Base-by-base conservation (phyloP, 2,113 vertebrate genomes). In the Australoheros scitulus region DNA sequence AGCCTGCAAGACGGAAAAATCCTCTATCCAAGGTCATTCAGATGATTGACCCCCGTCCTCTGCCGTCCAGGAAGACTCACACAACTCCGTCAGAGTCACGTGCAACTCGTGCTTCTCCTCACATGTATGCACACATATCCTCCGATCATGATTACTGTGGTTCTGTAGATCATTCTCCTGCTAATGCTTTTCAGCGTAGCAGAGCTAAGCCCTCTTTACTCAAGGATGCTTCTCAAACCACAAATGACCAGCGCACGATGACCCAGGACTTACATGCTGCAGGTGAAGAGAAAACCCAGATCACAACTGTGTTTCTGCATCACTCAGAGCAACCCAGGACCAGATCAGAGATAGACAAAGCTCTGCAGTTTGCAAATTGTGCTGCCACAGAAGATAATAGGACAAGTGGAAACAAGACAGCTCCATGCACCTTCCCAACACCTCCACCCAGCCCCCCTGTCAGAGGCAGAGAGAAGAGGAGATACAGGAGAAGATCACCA, bases 41-140 rank as follows among this genome's bases (percentile, higher is more conserved):
- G 83, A 94, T 95, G 9, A 95, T 95, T 9, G 90, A 95, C 20
- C 95, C 95, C 59, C 97, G 97, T 84, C 96, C 96, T 9, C 92
- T 96, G 0, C 95, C 94, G 0, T 47, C 78, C 11, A 94, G 78
- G 81, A 96, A 83, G 56, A 76, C 68, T 2, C 93, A 88, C 22
- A 3, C 13, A 0, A 82, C 58, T 47, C 34, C 59, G 13, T 43
- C 7, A 15, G 88, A 84, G 34, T 11, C 88, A 5, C 32, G 81
- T 2, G 77, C 76, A 13, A 15, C 76, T 47, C 87, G 75, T 2
- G 24, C 58, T 7, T 55, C 70, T 6, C 0, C 79, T 64, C 75
- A 88, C 43, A 3, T 1, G 5, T 94, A 36, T 17, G 82, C 11
- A 4, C 56, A 79, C 0, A 26, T 7, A 0, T 68, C 79, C 5